phyloP scores from a whole-genome alignment of 1,140 invertebrate genomes.

The Heterodera carotae region DNA sequence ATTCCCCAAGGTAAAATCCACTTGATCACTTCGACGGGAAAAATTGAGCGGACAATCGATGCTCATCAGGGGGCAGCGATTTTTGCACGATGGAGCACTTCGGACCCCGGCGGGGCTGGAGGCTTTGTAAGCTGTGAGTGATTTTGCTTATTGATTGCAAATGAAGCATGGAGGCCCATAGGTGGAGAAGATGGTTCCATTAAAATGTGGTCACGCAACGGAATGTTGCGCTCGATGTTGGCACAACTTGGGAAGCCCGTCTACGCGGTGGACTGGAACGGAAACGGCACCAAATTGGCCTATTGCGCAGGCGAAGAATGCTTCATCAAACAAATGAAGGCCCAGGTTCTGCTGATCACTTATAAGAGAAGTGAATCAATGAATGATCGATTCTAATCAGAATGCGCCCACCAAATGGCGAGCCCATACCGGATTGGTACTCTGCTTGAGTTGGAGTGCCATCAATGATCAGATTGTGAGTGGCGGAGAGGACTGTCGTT shows the following conservation, averaged over 20 bases:
- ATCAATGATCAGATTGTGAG: constrained; percentile 85
- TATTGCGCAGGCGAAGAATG: constrained; percentile 81
- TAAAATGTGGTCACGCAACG: constrained; percentile 93
- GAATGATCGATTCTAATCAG: constrained; percentile 19
- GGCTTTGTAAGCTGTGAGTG: constrained; percentile 76
- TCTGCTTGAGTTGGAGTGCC: constrained; percentile 84
- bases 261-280: constrained; percentile 83
- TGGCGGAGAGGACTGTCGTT: constrained; percentile 90
- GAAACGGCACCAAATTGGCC: constrained; percentile 79
- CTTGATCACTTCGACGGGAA: constrained; percentile 81
- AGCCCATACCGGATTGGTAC: constrained; percentile 87
- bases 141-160: too few species aligned
- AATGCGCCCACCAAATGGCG: constrained; percentile 78
- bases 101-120: constrained; percentile 83
- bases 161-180: constrained; percentile 65
- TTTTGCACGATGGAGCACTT: constrained; percentile 73
- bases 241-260: constrained; percentile 78
- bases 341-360: constrained; percentile 72
- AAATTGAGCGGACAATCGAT: constrained; percentile 86
- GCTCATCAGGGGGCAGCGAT: constrained; percentile 87
- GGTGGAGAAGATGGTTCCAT: constrained; percentile 93
- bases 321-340: constrained; percentile 84
- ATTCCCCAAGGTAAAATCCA: constrained; percentile 77
- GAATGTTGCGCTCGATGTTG: constrained; percentile 87
- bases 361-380: constrained; percentile 69